Evolutionary conservation across 2,888 invertebrate genomes (phyloP), one percentile per base, ranked within the genome.

Genomic region (Stenodera caucasica): DNA sequence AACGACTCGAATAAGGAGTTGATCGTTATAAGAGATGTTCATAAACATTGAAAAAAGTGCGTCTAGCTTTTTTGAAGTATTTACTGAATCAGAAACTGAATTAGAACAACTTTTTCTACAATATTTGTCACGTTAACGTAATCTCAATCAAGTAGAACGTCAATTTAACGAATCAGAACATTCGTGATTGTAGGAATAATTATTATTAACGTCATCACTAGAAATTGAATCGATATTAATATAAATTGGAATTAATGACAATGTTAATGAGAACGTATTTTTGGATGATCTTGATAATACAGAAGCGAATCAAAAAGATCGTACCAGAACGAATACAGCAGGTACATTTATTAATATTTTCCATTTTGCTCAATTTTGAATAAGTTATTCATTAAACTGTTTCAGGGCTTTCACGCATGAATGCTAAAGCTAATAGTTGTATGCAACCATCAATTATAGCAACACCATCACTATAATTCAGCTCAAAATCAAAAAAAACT

Each of bases 51-150:
- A 94, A 96, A 81, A 96, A 94, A 85, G 96, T 98, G 66, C 89
- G 96, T 54, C 98, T 98, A 0, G 97, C 96, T 98, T 97, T 79
- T 90, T 98, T 85, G 95, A 96, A 72, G 98, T 99, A 80, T 93
- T 96, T 79, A 94, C 94, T 61, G 88, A 90, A 52, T 83, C 95
- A 55, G 98, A 99, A 80, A 82, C 84, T 45, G 95, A 96, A 76
- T 80, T 98, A 15, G 90, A 92, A 72, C 83, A 86, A 65, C 83
- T 96, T 18, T 97, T 97, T 81, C 89, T 90, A 37, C 88, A 91
- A 72, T 99, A 97, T 81, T 90, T 98, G 68, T 82, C 90, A 55
- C 88, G 95, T 57, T 90, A 94, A 78, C 89, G 97, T 55, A 93
- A 94, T 72, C 86, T 97, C 50, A 90, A 94, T 68, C 94, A 93